Evolutionary conservation across 2,113 vertebrate species (phyloP), one percentile per base, ranked within the genome.

Genomic region (Scatophagus argus): DNA sequence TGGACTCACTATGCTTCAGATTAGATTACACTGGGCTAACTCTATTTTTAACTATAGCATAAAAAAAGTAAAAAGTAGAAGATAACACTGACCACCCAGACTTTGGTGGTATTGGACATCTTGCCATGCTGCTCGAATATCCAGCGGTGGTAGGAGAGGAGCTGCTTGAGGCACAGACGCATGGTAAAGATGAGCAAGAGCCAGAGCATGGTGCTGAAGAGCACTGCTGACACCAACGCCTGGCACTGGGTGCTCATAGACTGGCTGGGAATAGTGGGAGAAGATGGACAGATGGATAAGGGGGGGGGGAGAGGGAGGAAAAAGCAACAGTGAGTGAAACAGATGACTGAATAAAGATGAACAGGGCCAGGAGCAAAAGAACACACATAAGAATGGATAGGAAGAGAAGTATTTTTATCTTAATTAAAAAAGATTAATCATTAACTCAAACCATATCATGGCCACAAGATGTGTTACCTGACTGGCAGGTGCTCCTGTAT

Each of bases 91-190:
- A 98, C 97, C 96, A 97, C 93, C 97, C 97, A 98, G 92, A 96
- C 90, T 93, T 96, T 97, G 36, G 97, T 98, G 85, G 94, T 95
- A 36, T 90, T 95, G 47, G 96, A 97, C 93, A 96, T 94, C 82
- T 94, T 93, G 61, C 96, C 96, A 0, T 95, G 95, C 68, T 96
- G 94, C 87, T 98, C 96, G 0, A 96, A 96, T 81, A 97, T 96
- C 97, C 97, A 97, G 81, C 95, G 94, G 39, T 97, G 96, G 82
- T 98, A 97, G 41, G 96, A 97, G n/a, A 98, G 93, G 8, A 98
- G 95, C 84, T 96, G 94, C 88, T 96, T 96, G 71, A 98, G 94
- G 49, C 96, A 96, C 63, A 96, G 88, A 3, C 96, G 95, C 91
- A 98, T 97, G 19, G 96, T 96, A 90, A 97, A 95, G 86, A 98